Conservation (phyloP, 2,888 invertebrate species). For the Drosophila meridiana region DNA sequence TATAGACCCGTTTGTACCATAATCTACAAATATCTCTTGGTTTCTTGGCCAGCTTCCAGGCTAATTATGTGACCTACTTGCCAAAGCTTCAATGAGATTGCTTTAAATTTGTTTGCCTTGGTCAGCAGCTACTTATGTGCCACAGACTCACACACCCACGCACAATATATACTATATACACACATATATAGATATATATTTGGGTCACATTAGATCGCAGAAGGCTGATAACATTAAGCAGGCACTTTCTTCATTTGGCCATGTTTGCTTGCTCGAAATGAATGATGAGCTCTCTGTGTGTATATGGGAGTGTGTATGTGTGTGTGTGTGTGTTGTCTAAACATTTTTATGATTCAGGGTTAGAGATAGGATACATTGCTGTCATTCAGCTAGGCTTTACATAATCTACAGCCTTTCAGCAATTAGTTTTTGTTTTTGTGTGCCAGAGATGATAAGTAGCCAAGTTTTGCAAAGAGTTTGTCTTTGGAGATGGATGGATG, state of each 20-base stretch:
- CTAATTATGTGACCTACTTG: constrained; percentile 45
- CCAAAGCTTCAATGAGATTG: constrained; percentile 43
- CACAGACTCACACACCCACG: neutral
- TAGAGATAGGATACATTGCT: constrained; percentile 63
- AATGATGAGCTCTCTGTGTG: constrained; percentile 62
- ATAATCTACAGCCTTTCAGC: constrained; percentile 73
- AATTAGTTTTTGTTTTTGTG: constrained; percentile 73
- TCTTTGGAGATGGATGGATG: constrained; percentile 37
- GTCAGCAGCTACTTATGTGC: constrained; percentile 42
- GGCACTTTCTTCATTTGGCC: constrained; percentile 64
- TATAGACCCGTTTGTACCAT: neutral
- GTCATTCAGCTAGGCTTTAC: constrained; percentile 65
- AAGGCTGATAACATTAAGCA: constrained; percentile 68
- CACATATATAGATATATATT: constrained; percentile 43
- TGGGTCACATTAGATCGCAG: constrained; percentile 72
- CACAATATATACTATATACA: constrained; percentile 2
- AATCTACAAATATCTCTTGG: neutral
- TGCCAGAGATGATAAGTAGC: constrained; percentile 66
- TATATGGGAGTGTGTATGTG: constrained; percentile 2
- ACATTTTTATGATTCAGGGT: constrained; percentile 78
- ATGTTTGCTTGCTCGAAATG: constrained; percentile 68
- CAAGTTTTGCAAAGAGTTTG: constrained; percentile 49
- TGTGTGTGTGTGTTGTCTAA: constrained; percentile 62
- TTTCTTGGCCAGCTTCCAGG: constrained; percentile 36
- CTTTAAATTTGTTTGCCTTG: constrained; percentile 63